Base-by-base conservation (phyloP, 2,888 invertebrate genomes). In the Aphidius colemani region DNA sequence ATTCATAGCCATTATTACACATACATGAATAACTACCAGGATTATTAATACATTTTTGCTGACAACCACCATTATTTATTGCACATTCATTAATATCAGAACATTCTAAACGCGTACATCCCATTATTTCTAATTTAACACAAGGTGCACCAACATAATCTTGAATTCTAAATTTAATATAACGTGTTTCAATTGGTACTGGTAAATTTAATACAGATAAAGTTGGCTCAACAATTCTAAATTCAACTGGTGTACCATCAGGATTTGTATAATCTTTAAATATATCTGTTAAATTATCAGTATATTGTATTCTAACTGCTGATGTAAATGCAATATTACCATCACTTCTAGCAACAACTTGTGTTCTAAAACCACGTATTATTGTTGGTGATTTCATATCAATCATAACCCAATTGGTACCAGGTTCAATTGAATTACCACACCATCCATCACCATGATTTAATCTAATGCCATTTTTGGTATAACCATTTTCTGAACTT, bases 241-340 rank as follows among this genome's bases (percentile, higher is more conserved):
- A 96, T 80, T 96, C 95, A 0, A 96, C 95, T 8, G 95, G 94
- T 2, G 95, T 94, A 39, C 95, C 95, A 78, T 95, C 94, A 5
- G 95, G 94, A 78, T 96, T 96, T 3, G 94, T 90, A 79, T 96
- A 96, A 75, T 96, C 95, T 83, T 91, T 93, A 81, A 95, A 95
- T 0, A 90, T 85, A 77, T 96, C 96, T 0, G 95, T 94, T 66
- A 96, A 84, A 74, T 95, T 91, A 75, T 96, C 93, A 0, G 94
- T 92, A 78, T 94, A 95, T 73, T 86, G 86, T 73, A 94, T 90
- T 72, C 95, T 88, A 60, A 96, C 92, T 0, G 95, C 95, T 2
- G 95, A 93, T 7, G 96, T 94, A 75, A 94, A 96, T 0, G 96
- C 96, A 65, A 92, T 85, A 72, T 89, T 93, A 58, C 92, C 93